Percentiles rank a stretch among this genome's conserved stretches.
These are phyloP conservation scores for Cepaea hortensis DNA, from an alignment of 2,888 invertebrate species.

Conservation along the genomic window DNA sequence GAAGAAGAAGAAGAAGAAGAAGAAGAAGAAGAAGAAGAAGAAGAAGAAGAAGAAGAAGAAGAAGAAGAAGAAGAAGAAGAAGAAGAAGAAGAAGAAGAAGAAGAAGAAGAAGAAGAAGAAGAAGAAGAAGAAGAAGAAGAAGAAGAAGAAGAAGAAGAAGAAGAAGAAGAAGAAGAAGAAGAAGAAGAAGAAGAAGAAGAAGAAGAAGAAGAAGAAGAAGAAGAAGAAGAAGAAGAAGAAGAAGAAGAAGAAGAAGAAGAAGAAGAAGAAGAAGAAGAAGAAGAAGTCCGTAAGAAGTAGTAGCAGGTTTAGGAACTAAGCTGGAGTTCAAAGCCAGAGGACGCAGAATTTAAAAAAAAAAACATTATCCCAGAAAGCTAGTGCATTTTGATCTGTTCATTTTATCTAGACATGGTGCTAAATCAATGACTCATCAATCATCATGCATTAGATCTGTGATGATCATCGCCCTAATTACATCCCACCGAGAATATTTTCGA, in stretches of 20 bases:
- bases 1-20: no score
- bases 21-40: not conserved
- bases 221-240: not conserved
- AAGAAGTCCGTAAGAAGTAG: no score
- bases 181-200: slow-evolving; percentile 14
- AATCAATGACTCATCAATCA: no score
- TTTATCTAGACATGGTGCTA: no score
- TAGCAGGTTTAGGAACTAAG: no score
- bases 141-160: not conserved
- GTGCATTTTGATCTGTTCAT: no score
- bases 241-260: not conserved
- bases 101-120: slow-evolving; percentile 19
- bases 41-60: slow-evolving; percentile 25
- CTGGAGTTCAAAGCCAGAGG: no score
- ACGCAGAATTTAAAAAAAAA: no score
- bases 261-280: not conserved
- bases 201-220: not conserved
- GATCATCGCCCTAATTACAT: no score
- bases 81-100: not conserved
- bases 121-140: not conserved
- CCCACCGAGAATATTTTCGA: no score
- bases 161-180: slow-evolving; percentile 12
- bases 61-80: not conserved
- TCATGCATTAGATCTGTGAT: no score
- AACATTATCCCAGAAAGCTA: no score